phyloP scores from a whole-genome alignment of 2,113 vertebrate genomes.

The Equus quagga region DNA sequence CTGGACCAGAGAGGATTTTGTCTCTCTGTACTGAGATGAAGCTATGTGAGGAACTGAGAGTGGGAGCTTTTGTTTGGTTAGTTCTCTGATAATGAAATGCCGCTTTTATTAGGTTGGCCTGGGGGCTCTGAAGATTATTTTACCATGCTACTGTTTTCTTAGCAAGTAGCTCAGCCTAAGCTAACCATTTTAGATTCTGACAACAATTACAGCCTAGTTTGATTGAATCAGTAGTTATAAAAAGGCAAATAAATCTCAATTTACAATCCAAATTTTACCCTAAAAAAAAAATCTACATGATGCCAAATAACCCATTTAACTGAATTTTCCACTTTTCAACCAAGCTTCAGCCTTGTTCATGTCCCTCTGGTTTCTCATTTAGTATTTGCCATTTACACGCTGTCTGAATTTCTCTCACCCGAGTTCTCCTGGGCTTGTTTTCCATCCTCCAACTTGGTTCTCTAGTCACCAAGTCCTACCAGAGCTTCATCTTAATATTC shows the following conservation, averaged over 20 bases:
- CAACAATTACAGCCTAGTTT: not conserved
- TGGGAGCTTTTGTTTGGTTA: not conserved
- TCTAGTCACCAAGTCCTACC: not conserved
- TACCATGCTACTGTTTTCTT: not conserved
- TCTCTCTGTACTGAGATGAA: not conserved
- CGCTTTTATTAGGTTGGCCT: not conserved
- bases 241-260: conserved; percentile 27
- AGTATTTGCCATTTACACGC: not conserved
- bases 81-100: not conserved
- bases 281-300: not conserved
- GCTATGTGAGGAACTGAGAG: not conserved
- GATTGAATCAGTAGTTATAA: not conserved
- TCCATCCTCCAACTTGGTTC: not conserved
- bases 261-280: conserved; percentile 35
- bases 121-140: not conserved
- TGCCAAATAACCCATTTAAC: conserved; percentile 68
- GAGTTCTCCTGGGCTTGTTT: not conserved
- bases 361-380: conserved; percentile 28
- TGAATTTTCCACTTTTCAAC: conserved; percentile 55
- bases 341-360: not conserved
- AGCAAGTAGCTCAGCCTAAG: not conserved
- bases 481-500: not conserved
- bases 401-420: conserved; percentile 31
- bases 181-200: not conserved
- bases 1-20: not conserved